Base-by-base conservation (phyloP, 2,113 vertebrate species). In the Phaethon lepturus region DNA sequence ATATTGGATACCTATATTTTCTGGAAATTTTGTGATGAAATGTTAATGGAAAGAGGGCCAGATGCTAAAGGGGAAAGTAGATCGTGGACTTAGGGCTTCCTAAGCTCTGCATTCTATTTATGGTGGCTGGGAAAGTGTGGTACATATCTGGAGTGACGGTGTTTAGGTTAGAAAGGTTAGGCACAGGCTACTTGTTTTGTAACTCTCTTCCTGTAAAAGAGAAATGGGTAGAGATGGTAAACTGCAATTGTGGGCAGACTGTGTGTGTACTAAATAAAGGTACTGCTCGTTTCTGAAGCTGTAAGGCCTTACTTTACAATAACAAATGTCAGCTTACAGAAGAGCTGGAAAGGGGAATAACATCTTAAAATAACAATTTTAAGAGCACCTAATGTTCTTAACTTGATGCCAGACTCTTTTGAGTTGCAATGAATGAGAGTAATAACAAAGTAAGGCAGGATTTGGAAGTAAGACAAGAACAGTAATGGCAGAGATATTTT, bases 341-440 rank as follows among this genome's bases (percentile, higher is more conserved):
- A 92, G 90, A 86, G 45, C 71, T 87, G 28, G 77, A 62, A 88
- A 35, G 16, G 62, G 26, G 73, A 94, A 78, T 89, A 91, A 81
- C 89, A 89, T 74, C 87, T 88, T 93, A 90, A 96, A 94, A 90
- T 79, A 93, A 88, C 75, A 22, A 73, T 93, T 95, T 92, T 66
- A 80, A 92, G 71, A 86, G 71, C 59, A 93, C 88, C 74, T 93
- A 33, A 76, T 90, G 95, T 96, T 96, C 95, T 96, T 91, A 90
- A 63, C 49, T 68, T 82, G 55, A 60, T 87, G 77, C 40, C 88
- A 90, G 62, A 26, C 74, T 83, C 71, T 53, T 64, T 53, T 38
- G 20, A 90, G 59, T 25, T 90, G 50, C 38, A 66, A 13, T 68
- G 38, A 88, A 83, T 80, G 71, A 79, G 20, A 72, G 44, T 58